A percentile compares a stretch with the other conserved stretches of the same genome.
phyloP scores from a whole-genome alignment of 1,140 invertebrate species.

The Ceratosolen solmsi region DNA sequence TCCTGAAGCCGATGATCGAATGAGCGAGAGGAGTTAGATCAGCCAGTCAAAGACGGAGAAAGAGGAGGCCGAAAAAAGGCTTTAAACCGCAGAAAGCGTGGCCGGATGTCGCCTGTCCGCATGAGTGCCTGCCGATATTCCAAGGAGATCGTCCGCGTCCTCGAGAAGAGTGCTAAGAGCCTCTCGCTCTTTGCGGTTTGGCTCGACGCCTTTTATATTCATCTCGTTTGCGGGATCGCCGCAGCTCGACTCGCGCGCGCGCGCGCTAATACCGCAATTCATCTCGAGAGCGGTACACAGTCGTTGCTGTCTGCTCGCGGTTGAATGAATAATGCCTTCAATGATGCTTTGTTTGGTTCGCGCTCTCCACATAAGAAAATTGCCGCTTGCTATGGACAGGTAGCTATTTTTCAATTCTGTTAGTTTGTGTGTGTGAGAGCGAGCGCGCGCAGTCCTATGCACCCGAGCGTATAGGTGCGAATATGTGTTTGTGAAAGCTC shows the following conservation, averaged over 20 bases:
- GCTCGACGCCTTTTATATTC: conserved; percentile 45
- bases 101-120: conserved; percentile 58
- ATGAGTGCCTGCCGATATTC: conserved; percentile 50
- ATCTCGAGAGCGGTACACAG: conserved; percentile 19
- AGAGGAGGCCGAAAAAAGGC: conserved; percentile 44
- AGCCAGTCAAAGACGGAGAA: conserved; percentile 19
- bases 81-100: conserved; percentile 62
- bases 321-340: conserved; percentile 2
- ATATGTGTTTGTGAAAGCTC: not conserved
- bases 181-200: conserved; percentile 46
- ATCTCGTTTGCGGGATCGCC: conserved; percentile 32
- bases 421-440: not conserved
- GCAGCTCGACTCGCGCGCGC: conserved; percentile 5
- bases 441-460: not conserved
- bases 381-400: not conserved
- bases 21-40: not conserved
- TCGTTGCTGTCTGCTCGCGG: not conserved
- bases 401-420: not conserved
- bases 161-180: conserved; percentile 15
- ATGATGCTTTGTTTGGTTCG: conserved; percentile 7
- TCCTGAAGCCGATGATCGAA: not conserved
- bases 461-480: too few relatives aligned
- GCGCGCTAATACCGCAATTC: conserved; percentile 50
- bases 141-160: conserved; percentile 48
- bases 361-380: not conserved